Evolutionary conservation across 2,797 vertebrate genomes (phyloP).

Genomic region (Austrolebias charrua): DNA sequence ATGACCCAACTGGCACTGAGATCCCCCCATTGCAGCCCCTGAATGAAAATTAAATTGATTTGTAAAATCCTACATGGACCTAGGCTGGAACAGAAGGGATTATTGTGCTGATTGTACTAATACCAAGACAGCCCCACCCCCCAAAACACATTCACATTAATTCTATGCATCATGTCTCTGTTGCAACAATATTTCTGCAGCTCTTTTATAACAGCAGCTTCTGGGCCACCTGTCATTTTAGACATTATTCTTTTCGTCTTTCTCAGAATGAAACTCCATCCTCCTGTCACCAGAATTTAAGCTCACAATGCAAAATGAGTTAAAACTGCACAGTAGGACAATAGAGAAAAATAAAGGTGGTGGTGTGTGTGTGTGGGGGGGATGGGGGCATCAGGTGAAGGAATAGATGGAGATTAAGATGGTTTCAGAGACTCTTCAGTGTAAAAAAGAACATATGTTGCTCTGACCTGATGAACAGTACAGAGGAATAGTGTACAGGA

Average conservation of each 20-base stretch:
- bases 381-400: constrained; percentile 4
- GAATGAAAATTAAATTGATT: constrained; percentile 80
- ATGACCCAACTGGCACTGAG: constrained; percentile 62
- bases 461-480: constrained; percentile 46
- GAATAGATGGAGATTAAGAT: constrained; percentile 19
- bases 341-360: background rate
- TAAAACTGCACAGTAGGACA: constrained; percentile 30
- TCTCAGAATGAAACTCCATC: constrained; percentile 7
- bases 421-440: constrained; percentile 23
- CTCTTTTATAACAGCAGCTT: constrained; percentile 23
- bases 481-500: constrained; percentile 18
- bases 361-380: too few relatives aligned
- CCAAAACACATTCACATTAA: constrained; percentile 15
- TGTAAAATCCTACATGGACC: constrained; percentile 73
- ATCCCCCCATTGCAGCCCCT: constrained; percentile 50
- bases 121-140: constrained; percentile 28
- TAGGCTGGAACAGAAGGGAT: constrained; percentile 74
- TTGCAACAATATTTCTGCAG: constrained; percentile 14
- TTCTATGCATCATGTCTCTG: constrained; percentile 37
- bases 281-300: constrained; percentile 11
- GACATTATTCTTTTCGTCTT: constrained; percentile 8
- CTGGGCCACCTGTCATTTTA: constrained; percentile 4
- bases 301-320: constrained; percentile 34
- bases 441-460: constrained; percentile 4
- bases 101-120: constrained; percentile 78